phyloP scores from a whole-genome alignment of 2,797 vertebrate genomes.

The Pyrrhura leucotis region DNA sequence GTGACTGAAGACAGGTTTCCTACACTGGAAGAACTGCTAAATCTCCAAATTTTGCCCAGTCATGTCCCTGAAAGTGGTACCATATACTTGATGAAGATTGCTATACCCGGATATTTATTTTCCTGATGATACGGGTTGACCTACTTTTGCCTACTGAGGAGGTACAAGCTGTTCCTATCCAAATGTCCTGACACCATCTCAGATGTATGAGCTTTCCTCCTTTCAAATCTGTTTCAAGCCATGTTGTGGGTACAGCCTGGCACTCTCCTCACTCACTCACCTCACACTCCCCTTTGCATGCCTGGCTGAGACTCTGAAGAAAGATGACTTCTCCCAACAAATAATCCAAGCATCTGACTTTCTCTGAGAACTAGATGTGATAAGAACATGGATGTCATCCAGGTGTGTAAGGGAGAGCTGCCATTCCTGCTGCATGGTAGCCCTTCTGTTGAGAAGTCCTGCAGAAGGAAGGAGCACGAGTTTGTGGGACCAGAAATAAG shows the following conservation, averaged over 20 bases:
- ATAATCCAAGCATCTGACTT: background rate
- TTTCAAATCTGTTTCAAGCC: background rate
- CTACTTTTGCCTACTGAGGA: background rate
- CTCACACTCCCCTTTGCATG: fast-evolving
- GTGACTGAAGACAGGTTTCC: background rate
- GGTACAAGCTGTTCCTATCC: background rate
- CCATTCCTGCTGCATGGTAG: background rate
- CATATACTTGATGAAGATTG: background rate
- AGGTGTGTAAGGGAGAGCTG: background rate
- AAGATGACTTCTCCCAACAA: fast-evolving
- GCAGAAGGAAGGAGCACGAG: background rate
- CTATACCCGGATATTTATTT: background rate
- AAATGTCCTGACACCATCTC: background rate
- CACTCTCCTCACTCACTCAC: too few relatives aligned
- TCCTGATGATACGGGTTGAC: background rate
- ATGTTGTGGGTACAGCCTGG: background rate
- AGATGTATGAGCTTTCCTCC: background rate
- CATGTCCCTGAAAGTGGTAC: background rate
- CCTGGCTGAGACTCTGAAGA: background rate
- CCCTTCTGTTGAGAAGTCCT: background rate
- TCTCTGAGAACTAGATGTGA: background rate
- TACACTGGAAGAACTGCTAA: conserved; percentile 22
- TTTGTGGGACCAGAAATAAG: background rate
- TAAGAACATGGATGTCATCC: background rate
- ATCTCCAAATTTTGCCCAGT: conserved; percentile 1